Conservation (phyloP, 2,113 vertebrate genomes). For the Sigmodon hispidus region DNA sequence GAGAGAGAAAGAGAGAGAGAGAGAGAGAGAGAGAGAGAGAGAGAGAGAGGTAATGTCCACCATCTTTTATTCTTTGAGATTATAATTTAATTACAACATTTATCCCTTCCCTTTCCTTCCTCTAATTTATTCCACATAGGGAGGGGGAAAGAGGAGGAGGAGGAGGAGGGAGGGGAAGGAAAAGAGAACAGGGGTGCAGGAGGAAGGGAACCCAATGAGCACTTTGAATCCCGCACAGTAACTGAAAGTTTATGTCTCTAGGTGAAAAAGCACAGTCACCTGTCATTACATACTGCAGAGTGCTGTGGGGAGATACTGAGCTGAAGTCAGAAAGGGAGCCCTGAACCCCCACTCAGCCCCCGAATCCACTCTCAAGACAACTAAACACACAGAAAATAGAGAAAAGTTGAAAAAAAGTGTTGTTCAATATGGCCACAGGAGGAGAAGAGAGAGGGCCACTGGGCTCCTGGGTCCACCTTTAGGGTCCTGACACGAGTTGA, state of each 20-base stretch:
- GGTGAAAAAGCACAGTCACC: not conserved
- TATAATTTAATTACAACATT: not conserved
- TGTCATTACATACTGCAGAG: not conserved
- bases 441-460: too few species aligned
- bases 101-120: not conserved
- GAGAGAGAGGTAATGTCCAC: not conserved
- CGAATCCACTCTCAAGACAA: too few species aligned
- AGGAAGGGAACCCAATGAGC: not conserved
- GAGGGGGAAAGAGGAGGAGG: not conserved
- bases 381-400: not conserved
- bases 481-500: not conserved
- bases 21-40: too few species aligned
- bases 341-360: accelerated
- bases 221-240: not conserved
- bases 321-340: not conserved
- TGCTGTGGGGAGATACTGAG: not conserved
- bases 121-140: not conserved
- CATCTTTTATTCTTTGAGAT: not conserved
- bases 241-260: too few species aligned
- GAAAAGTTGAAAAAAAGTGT: not conserved
- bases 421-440: not conserved
- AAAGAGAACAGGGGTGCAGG: accelerated
- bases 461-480: too few species aligned
- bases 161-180: accelerated
- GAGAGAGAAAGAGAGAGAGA: too few species aligned